Conservation (phyloP, 2,888 invertebrate genomes). For the Platycheirus albimanus region DNA sequence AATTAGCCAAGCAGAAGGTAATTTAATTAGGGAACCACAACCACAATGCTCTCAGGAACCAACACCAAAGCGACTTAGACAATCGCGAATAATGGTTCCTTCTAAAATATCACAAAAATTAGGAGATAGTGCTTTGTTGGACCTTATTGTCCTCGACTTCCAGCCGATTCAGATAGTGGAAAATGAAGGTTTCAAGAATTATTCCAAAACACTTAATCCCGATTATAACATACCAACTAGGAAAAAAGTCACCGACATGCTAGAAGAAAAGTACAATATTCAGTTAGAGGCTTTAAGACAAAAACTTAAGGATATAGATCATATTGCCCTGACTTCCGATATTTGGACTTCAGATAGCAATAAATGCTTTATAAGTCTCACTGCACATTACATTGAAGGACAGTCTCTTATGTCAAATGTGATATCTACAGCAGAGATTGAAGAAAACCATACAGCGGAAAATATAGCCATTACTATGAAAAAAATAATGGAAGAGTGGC, state of each 20-base stretch:
- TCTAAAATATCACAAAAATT: not conserved
- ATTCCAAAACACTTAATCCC: conserved; percentile 1
- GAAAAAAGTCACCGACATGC: conserved; percentile 2
- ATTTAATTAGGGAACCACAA: not conserved
- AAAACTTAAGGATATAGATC: conserved; percentile 5
- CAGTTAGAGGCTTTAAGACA: not conserved
- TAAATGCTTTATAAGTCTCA: conserved; percentile 23
- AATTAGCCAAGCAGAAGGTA: not conserved
- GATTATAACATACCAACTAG: not conserved
- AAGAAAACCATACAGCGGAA: conserved; percentile 20
- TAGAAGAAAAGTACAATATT: conserved; percentile 5
- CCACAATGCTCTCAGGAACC: not conserved
- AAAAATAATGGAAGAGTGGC: conserved; percentile 24
- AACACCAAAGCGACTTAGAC: not conserved
- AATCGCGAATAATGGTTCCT: not conserved
- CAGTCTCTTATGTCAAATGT: not conserved
- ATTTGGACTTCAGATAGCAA: conserved; percentile 17
- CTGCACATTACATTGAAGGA: not conserved
- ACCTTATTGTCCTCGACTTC: not conserved
- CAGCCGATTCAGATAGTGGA: conserved; percentile 5
- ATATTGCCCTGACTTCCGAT: conserved; percentile 7
- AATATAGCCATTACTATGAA: conserved; percentile 12
- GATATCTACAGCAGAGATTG: not conserved
- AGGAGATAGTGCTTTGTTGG: not conserved
- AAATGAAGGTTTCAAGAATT: conserved; percentile 1